Percentiles rank a stretch among this genome's conserved stretches.
Evolutionary conservation across 2,797 vertebrate species (phyloP).

Genomic region (Enteromius unitaeniatus): DNA sequence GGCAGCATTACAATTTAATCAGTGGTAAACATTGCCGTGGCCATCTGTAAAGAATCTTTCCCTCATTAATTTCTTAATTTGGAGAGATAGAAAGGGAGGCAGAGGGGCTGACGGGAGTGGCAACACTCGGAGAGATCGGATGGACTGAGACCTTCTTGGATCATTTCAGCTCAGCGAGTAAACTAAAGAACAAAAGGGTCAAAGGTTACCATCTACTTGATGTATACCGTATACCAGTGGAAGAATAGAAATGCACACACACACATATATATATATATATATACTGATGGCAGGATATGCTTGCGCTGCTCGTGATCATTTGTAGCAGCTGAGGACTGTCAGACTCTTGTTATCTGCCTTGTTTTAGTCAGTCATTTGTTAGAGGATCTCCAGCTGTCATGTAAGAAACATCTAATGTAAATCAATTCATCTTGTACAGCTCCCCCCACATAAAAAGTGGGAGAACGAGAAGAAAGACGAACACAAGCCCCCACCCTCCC

Average conservation of each 20-base stretch:
- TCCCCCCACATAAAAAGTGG: slow-evolving; percentile 43
- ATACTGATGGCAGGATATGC: neutral
- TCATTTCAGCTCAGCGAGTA: slow-evolving; percentile 75
- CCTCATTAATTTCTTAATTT: slow-evolving; percentile 92
- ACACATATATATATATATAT: neutral
- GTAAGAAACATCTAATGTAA: slow-evolving; percentile 62
- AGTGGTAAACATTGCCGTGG: slow-evolving; percentile 89
- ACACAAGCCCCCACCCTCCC: slow-evolving; percentile 54
- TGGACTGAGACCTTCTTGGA: slow-evolving; percentile 64
- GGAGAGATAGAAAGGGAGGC: slow-evolving; percentile 76
- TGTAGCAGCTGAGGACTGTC: slow-evolving; percentile 58
- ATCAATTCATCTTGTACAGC: slow-evolving; percentile 50
- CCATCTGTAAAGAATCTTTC: slow-evolving; percentile 81
- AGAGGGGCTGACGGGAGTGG: slow-evolving; percentile 58
- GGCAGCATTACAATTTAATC: slow-evolving; percentile 90
- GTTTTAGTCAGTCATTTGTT: slow-evolving; percentile 62
- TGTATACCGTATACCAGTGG: slow-evolving; percentile 30
- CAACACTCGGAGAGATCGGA: slow-evolving; percentile 56
- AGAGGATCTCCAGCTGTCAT: slow-evolving; percentile 60
- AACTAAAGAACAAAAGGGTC: slow-evolving; percentile 64
- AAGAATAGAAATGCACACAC: slow-evolving; percentile 38
- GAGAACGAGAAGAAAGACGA: slow-evolving; percentile 47
- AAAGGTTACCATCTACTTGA: slow-evolving; percentile 61
- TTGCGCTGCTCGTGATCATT: slow-evolving; percentile 42
- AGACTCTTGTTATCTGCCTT: slow-evolving; percentile 58